These are phyloP conservation scores for Caenorhabditis auriculariae DNA, from an alignment of 2,888 invertebrate genomes.

Conservation along the genomic window DNA sequence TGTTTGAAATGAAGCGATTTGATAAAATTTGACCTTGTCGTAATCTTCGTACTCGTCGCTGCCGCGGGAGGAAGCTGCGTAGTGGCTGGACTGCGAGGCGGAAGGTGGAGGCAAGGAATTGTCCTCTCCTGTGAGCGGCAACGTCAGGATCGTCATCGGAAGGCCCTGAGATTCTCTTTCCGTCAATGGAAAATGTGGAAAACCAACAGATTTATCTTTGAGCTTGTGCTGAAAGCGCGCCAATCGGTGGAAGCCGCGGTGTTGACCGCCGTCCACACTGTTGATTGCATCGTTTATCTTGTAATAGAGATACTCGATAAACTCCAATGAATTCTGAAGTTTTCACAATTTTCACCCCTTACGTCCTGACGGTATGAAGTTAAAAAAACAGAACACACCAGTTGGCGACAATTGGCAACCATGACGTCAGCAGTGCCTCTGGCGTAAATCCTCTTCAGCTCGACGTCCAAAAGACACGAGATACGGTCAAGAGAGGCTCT, in stretches of 20 bases:
- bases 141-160: constrained; percentile 39
- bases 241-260: constrained; percentile 36
- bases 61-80: constrained; percentile 15
- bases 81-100: neutral
- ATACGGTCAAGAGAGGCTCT: constrained; percentile 33
- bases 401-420: constrained; percentile 37
- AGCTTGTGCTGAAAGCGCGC: constrained; percentile 37
- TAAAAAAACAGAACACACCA: constrained; percentile 11
- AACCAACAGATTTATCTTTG: constrained; percentile 41
- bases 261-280: constrained; percentile 32
- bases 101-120: constrained; percentile 35
- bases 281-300: constrained; percentile 44
- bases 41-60: constrained; percentile 39
- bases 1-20: neutral
- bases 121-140: constrained; percentile 39
- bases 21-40: constrained; percentile 18
- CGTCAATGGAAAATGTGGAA: neutral
- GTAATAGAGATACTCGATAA: constrained; percentile 44
- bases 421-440: constrained; percentile 37
- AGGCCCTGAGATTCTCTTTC: constrained; percentile 26
- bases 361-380: neutral
- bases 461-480: constrained; percentile 24
- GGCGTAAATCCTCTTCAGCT: constrained; percentile 35
- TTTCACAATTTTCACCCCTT: neutral
- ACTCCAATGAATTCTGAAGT: too few relatives aligned